Conservation (phyloP, 37 sponge, comb jelly and placozoan species). For the Cliona cf. orientalis region DNA sequence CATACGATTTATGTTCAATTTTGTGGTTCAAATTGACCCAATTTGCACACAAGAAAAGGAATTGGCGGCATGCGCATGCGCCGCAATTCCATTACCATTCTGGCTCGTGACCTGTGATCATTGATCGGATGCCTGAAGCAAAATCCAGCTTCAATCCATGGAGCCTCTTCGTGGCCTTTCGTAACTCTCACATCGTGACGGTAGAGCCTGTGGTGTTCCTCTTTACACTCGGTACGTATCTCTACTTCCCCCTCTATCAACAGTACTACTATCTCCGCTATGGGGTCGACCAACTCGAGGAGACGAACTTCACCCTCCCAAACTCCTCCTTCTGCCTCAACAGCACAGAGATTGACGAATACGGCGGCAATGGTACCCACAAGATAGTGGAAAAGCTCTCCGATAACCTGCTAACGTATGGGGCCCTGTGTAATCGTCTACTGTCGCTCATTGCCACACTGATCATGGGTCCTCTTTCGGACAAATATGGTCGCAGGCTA, state of each 20-base stretch:
- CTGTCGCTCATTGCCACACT: conserved; percentile 16
- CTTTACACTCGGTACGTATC: conserved; percentile 29
- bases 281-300: neutral
- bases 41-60: too few relatives aligned
- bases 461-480: conserved; percentile 43
- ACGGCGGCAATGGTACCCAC: neutral
- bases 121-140: neutral
- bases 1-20: too few relatives aligned
- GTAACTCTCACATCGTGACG: conserved; percentile 22
- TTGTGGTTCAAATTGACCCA: too few relatives aligned
- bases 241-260: conserved; percentile 16
- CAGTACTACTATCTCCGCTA: conserved; percentile 49
- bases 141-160: neutral
- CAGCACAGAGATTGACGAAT: conserved; percentile 2
- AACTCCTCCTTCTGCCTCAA: conserved; percentile 26
- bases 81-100: too few relatives aligned
- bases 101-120: too few relatives aligned
- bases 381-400: conserved; percentile 4
- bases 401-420: conserved; percentile 5
- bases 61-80: too few relatives aligned
- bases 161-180: neutral
- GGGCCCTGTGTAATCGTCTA: neutral
- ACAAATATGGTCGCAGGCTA: conserved; percentile 36
- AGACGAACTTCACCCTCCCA: neutral
- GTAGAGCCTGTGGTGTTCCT: conserved; percentile 60